Conservation (phyloP, 2,888 invertebrate genomes). For the Esperia sulphurella region DNA sequence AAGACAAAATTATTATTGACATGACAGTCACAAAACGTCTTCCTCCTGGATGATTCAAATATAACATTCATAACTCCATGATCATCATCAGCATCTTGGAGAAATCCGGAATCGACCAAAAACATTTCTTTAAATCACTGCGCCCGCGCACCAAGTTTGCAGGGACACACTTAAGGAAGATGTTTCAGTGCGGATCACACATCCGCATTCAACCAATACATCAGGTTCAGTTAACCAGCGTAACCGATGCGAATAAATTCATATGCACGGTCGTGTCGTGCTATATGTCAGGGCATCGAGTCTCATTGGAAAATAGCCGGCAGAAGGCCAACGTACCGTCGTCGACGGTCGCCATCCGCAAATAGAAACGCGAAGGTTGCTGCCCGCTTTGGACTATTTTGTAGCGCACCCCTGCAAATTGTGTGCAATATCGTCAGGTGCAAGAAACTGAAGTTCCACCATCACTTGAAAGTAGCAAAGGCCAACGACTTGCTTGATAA, state of each 20-base stretch:
- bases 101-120: too few species aligned
- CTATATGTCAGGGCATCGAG: slow-evolving; percentile 46
- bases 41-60: too few species aligned
- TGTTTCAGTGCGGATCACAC: background rate
- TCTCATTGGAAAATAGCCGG: slow-evolving; percentile 61
- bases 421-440: slow-evolving; percentile 7
- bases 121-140: too few species aligned
- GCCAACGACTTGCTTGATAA: slow-evolving; percentile 5
- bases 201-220: slow-evolving; percentile 1
- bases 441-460: background rate
- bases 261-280: slow-evolving; percentile 29
- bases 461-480: slow-evolving; percentile 17
- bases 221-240: slow-evolving; percentile 3
- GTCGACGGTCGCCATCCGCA: slow-evolving; percentile 51
- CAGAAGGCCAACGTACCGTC: slow-evolving; percentile 72
- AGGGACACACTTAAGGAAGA: background rate
- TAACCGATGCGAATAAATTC: slow-evolving; percentile 28
- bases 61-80: too few species aligned
- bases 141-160: background rate
- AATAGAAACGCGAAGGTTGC: slow-evolving; percentile 68
- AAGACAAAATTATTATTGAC: too few species aligned
- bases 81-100: too few species aligned
- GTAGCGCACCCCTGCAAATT: slow-evolving; percentile 40
- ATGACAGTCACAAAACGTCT: too few species aligned
- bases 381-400: slow-evolving; percentile 62